Evolutionary conservation across 2,888 invertebrate genomes (phyloP), one percentile per base, ranked within the genome.

Genomic region (Hypselothyrea guttata): DNA sequence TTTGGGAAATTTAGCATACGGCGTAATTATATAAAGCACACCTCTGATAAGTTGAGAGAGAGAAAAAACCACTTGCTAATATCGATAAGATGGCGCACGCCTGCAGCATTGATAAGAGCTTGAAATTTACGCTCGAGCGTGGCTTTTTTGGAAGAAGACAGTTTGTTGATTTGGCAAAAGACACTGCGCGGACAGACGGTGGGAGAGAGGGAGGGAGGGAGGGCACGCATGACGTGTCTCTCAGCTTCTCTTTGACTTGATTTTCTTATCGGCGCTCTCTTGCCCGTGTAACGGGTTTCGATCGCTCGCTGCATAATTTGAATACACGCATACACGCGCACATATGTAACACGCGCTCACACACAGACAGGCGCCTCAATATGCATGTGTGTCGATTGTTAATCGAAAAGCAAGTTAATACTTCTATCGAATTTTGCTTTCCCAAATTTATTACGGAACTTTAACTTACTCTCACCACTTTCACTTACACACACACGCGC

Each of bases 381-480:
- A 5, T 22, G 22, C 15, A 33, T 13, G 12, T 28, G 2, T 31
- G 11, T 7, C 7, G n/a, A n/a, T n/a, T 51, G 33, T 33, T 18
- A 35, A 57, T 57, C 28, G 27, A 8, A 33, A 59, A 70, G 33
- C 65, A 11, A 40, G 41, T 28, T 44, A 46, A 7, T 38, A 56
- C 49, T 35, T 49, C 52, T 31, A n/a, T 33, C 42, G 42, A 18
- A 40, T 40, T 55, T 75, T 58, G 52, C 54, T 66, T 71, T 70
- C 56, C 30, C 60, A 64, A 61, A 56, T 22, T 49, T 65, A 75
- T 77, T 77, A 77, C 77, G 77, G 77, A 79, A 83, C 75, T 73
- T 40, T 42, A 52, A 54, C 57, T 73, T 60, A 75, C 79, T 78
- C 72, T 78, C 62, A 76, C 70, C 77, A 79, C 78, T 79, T 79